Percentiles rank a stretch among this genome's conserved stretches.
Evolutionary conservation across 2,888 invertebrate genomes (phyloP).

Genomic region (Erebia epiphron): DNA sequence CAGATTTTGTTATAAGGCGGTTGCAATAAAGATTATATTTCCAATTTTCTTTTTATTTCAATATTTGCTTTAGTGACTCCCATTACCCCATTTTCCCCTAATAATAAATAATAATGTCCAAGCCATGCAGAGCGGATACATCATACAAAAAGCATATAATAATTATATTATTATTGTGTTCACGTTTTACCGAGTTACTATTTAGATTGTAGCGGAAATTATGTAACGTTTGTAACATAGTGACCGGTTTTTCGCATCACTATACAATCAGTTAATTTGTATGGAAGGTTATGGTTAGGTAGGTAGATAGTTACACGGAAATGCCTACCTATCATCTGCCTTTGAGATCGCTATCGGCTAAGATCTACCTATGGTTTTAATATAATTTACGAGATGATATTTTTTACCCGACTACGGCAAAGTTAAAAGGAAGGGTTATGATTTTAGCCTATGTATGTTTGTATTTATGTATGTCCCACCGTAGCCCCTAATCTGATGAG

Average conservation of each 20-base stretch:
- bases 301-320: neutral
- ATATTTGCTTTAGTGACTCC: no score
- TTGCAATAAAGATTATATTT: no score
- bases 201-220: constrained; percentile 7
- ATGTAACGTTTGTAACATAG: constrained; percentile 1
- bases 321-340: neutral
- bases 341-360: neutral
- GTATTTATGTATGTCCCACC: no score
- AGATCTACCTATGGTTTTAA: no score
- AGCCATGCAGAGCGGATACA: constrained; percentile 1
- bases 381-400: no score
- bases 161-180: neutral
- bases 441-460: no score
- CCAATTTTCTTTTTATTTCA: no score
- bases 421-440: no score
- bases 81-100: no score
- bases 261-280: neutral
- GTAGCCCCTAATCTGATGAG: no score
- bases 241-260: constrained; percentile 8
- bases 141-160: neutral
- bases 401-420: no score
- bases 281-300: constrained; percentile 10
- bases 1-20: no score
- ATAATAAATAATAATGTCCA: neutral
- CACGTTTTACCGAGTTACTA: neutral